Base-by-base conservation (phyloP, 2,113 vertebrate genomes). In the Oxygymnocypris stewartii region DNA sequence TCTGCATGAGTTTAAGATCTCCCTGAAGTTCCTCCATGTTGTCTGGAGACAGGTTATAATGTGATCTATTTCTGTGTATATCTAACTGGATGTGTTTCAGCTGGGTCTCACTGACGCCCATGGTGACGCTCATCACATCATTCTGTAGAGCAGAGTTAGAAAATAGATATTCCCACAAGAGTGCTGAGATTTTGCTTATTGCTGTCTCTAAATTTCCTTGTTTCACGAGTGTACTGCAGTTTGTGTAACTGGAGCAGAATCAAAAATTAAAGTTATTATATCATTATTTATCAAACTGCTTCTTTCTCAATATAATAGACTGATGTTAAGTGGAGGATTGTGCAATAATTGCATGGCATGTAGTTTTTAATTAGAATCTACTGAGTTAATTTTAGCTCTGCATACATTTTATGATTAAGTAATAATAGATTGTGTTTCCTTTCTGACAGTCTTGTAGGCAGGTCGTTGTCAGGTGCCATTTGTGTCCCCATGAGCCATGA, bases 21-120 rank as follows among this genome's bases (percentile, higher is more conserved):
- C 16, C 16, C 79, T 71, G 40, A 84, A 79, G 76, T 59, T 78
- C 20, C 47, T 75, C 73, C 25, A 31, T 79, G 51, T 37, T 79
- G 51, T 59, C 77, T 59, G 51, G 77, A 59, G 51, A 35, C 31
- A 8, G 11, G 18, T 40, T 59, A 79, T 8, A 40, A 59, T 1
- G 77, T 13, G 12, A 54, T 79, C 18, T 81, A 6, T 65, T 81
- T 81, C 37, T 37, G 51, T n/a, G 25, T 42, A 28, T 44, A 28
- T 44, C n/a, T 25, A 81, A 25, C 6, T 44, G 35, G 54, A 79
- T n/a, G 31, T 6, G 71, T 12, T 42, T 79, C 79, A 81, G 59
- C 11, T 61, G 42, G 12, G 74, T 47, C 42, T 25, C 73, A 28
- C 11, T 75, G 73, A 75, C 6, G 23, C 73, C 11, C 42, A 4